Evolutionary conservation across 2,113 vertebrate species (phyloP), one percentile per base, ranked within the genome.

Genomic region (Notothenia coriiceps): DNA sequence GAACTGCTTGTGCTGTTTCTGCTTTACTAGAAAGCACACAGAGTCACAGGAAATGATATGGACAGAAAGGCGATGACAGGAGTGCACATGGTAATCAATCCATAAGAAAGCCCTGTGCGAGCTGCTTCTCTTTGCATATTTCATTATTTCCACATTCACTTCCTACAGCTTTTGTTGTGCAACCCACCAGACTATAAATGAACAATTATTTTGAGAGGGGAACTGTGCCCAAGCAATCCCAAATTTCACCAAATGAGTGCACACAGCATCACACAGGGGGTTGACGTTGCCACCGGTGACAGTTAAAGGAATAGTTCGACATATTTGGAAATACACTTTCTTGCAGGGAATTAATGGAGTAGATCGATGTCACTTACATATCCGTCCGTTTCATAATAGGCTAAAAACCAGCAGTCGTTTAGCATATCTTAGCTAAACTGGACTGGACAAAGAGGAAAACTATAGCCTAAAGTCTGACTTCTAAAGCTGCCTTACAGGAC

Each of bases 1-100:
- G 54, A 81, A 76, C 61, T 1, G 12, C 69, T 91, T 86, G 83
- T 80, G 70, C 77, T 80, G 79, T 88, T 81, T 88, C 73, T 83
- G 70, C 83, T 55, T 66, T 71, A 74, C 69, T 56, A 66, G 65
- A 76, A 82, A 77, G 54, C 29, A 6, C 59, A 84, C 40, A 77
- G 51, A 76, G 71, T 72, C 72, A 54, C 59, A 72, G 77, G 70
- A 77, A 64, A 80, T 74, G 14, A 82, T 67, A 83, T 70, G 75
- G 71, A 74, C 13, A 40, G 52, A 76, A 56, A 52, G 25, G 33
- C 5, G 3, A 76, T 68, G 76, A 71, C 60, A 57, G 70, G 59
- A 70, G 71, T 56, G 17, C 51, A 70, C 59, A 56, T 43, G 63
- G 49, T 84, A 33, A 84, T 78, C 72, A 79, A 84, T 86, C 74